These are phyloP conservation scores for Terrapene triunguis DNA, from an alignment of 2,113 vertebrate genomes.

Conservation along the genomic window DNA sequence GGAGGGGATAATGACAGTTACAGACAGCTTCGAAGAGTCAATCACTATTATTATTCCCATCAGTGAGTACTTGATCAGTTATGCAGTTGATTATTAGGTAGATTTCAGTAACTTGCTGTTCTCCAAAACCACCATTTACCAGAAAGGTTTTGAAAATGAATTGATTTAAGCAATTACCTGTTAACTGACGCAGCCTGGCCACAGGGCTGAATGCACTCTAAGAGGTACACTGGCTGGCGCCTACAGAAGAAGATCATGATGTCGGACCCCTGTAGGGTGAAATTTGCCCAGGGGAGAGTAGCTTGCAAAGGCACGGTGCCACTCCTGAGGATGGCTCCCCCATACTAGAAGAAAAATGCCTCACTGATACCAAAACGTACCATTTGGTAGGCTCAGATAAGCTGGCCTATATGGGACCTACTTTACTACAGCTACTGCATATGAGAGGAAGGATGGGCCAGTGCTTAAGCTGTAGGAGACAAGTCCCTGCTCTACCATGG, in stretches of 20 bases:
- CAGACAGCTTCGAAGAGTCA: background rate
- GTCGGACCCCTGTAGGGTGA: background rate
- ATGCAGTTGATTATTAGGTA: constrained; percentile 39
- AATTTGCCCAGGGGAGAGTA: background rate
- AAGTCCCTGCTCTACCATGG: background rate
- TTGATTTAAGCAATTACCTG: constrained; percentile 34
- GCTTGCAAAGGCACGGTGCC: background rate
- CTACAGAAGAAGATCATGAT: background rate
- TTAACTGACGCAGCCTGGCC: background rate
- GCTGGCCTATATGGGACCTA: background rate
- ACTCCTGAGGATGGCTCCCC: background rate
- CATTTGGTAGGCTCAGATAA: background rate
- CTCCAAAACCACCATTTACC: constrained; percentile 30
- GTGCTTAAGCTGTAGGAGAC: background rate
- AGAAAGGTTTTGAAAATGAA: constrained; percentile 29
- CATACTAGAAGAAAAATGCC: background rate
- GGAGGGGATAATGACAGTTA: background rate
- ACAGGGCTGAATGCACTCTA: background rate
- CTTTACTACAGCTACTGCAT: background rate
- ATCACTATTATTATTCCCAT: constrained; percentile 10
- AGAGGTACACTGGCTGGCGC: rapidly evolving
- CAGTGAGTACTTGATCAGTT: background rate
- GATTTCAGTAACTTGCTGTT: constrained; percentile 29
- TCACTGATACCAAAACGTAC: background rate
- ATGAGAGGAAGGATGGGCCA: background rate